Conservation (phyloP, 2,113 vertebrate species). For the Pituophis catenifer region DNA sequence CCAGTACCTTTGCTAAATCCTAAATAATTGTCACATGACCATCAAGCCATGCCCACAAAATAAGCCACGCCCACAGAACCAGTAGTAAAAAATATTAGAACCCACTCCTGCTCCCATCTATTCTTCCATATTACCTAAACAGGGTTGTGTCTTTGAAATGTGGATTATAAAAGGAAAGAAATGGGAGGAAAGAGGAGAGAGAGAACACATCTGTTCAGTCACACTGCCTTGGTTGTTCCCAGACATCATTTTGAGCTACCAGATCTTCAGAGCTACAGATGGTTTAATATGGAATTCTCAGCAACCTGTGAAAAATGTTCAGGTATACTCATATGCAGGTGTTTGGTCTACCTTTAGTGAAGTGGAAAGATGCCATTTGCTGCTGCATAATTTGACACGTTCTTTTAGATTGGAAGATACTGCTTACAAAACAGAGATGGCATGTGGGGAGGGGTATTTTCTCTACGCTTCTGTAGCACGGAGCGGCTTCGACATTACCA, state of each 20-base stretch:
- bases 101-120: background rate
- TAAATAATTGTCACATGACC: too few relatives aligned
- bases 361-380: slow-evolving; percentile 49
- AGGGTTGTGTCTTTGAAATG: background rate
- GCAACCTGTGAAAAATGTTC: slow-evolving; percentile 38
- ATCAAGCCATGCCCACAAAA: too few relatives aligned
- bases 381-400: slow-evolving; percentile 41
- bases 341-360: slow-evolving; percentile 37
- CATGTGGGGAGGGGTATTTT: background rate
- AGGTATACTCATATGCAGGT: slow-evolving; percentile 20
- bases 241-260: slow-evolving; percentile 44
- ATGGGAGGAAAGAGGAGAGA: background rate
- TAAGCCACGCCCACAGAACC: too few relatives aligned
- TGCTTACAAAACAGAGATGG: slow-evolving; percentile 21
- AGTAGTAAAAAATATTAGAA: too few relatives aligned
- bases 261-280: slow-evolving; percentile 48
- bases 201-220: background rate
- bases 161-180: background rate
- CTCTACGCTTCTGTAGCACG: background rate
- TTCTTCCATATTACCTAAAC: background rate
- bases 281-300: slow-evolving; percentile 47
- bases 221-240: slow-evolving; percentile 24
- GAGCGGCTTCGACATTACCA: background rate
- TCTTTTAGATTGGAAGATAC: slow-evolving; percentile 25
- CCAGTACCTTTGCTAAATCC: too few relatives aligned